Evolutionary conservation across 1,140 invertebrate genomes (phyloP).

Genomic region (Pristionchus pacificus): DNA sequence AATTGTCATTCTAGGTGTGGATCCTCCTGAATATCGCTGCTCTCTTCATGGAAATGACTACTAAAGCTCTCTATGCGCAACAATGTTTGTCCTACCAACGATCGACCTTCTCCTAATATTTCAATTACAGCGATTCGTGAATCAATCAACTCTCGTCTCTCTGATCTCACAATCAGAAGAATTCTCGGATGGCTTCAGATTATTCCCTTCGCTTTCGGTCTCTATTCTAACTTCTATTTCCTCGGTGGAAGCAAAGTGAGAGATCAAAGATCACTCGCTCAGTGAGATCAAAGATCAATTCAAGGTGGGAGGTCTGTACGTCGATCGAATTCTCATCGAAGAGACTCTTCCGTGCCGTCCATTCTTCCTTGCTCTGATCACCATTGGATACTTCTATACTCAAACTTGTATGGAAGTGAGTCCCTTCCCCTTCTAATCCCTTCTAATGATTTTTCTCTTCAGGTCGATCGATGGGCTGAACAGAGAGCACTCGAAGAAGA

Average conservation of each 20-base stretch:
- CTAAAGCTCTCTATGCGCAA: constrained; percentile 44
- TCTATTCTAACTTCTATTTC: constrained; percentile 57
- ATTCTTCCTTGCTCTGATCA: constrained; percentile 48
- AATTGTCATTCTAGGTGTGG: constrained; percentile 41
- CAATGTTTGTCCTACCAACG: background rate
- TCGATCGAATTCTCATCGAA: background rate
- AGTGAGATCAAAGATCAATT: background rate
- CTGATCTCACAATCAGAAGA: constrained; percentile 47
- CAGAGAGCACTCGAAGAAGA: constrained; percentile 23
- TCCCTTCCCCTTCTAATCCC: too few species aligned
- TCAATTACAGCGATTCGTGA: background rate
- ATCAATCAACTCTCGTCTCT: constrained; percentile 18
- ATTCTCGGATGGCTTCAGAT: constrained; percentile 50
- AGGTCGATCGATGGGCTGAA: background rate
- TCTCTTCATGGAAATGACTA: constrained; percentile 49
- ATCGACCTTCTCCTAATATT: background rate
- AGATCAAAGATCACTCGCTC: background rate
- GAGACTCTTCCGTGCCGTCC: constrained; percentile 30
- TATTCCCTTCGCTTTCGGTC: constrained; percentile 53
- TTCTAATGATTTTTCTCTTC: too few species aligned
- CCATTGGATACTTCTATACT: constrained; percentile 52
- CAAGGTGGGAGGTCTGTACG: background rate
- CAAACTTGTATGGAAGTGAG: constrained; percentile 37
- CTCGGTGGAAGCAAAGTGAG: constrained; percentile 47
- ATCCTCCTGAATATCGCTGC: constrained; percentile 53